Evolutionary conservation across 2,797 vertebrate species (phyloP).

Genomic region (Nothura maculosa): DNA sequence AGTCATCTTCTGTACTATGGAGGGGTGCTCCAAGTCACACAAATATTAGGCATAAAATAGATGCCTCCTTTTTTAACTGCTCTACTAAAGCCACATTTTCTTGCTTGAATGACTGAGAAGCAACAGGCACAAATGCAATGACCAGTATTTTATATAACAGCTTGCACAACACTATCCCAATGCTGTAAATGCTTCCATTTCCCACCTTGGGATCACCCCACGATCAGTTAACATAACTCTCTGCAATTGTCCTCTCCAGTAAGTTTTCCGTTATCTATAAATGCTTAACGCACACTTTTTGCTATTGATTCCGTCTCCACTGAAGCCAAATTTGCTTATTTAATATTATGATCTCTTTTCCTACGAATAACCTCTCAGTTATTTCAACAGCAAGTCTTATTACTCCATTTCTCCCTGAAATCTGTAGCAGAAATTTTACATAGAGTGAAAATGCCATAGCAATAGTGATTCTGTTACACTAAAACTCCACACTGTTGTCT

Average conservation of each 20-base stretch:
- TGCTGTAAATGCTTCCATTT: neutral
- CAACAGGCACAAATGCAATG: neutral
- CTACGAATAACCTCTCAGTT: neutral
- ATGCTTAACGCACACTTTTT: neutral
- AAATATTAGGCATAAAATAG: neutral
- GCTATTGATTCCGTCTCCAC: neutral
- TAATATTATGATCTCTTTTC: neutral
- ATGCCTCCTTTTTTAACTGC: neutral
- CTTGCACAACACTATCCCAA: neutral
- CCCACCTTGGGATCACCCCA: neutral
- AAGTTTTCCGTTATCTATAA: rapidly evolving
- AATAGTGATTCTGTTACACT: neutral
- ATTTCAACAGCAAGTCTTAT: neutral
- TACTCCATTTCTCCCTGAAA: neutral
- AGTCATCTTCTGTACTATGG: neutral
- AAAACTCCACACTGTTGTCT: neutral
- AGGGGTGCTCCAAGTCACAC: neutral
- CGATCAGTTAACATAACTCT: neutral
- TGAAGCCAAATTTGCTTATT: neutral
- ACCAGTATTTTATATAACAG: neutral
- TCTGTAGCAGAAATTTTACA: neutral
- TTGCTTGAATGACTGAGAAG: neutral
- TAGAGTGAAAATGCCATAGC: neutral
- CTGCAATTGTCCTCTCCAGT: neutral
- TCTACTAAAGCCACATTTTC: neutral